Base-by-base conservation (phyloP, 2,888 invertebrate species). In the Sesia apiformis region DNA sequence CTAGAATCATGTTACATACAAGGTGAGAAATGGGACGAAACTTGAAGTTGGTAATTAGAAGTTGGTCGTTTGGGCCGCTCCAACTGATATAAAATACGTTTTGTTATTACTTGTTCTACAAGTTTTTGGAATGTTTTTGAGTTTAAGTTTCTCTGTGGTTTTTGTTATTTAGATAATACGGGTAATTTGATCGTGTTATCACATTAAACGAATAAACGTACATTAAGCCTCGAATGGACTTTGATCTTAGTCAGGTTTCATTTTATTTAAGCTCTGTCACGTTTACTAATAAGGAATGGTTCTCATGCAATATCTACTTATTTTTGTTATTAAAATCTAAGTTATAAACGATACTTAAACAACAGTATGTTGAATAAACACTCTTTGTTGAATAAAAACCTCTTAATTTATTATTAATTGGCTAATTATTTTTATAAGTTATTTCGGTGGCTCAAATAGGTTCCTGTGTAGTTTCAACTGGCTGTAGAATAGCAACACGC, bases 41-140 rank as follows among this genome's bases (percentile, higher is more conserved):
- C 72, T 67, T 62, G 68, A 72, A 74, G 74, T 76, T 78, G 72
- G 78, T 84, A 83, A 82, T 84, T 84, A 78, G 69, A 63, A 66
- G 62, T 23, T 23, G 1, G 55, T 56, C 58, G 46, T 59, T 64
- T 64, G 64, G 62, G 65, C 62, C 66, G 63, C 70, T 70, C 68
- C 64, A 62, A 66, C 67, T 63, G 66, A 60, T 68, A 68, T 67
- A 68, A 74, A 72, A 72, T 68, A 65, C 64, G 69, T 74, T 74
- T 70, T 72, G 66, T 70, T 70, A 68, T 72, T 38, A 61, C 59
- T 62, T 59, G 64, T 61, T 60, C 61, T 60, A 56, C 58, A 56
- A 59, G 57, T 58, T 69, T 66, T 60, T 62, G 66, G 65, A 65
- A 67, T 69, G 62, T 61, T 23, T 23, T 23, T 23, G 23, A 23